These are phyloP conservation scores for Sipha maydis DNA, from an alignment of 2,888 invertebrate genomes.

Conservation along the genomic window DNA sequence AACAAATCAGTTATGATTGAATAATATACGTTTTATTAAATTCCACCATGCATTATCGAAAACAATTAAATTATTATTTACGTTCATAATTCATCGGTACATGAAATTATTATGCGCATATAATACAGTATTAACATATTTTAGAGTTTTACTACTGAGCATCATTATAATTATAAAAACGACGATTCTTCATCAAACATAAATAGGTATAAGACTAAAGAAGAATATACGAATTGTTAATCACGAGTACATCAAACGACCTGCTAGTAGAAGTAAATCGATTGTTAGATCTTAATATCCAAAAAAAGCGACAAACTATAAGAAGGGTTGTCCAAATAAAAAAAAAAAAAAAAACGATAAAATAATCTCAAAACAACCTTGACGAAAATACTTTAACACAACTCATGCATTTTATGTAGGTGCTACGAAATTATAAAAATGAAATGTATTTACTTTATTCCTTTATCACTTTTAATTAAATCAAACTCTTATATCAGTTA, in stretches of 20 bases:
- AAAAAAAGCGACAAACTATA: not conserved
- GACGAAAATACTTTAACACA: not conserved
- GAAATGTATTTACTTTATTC: not conserved
- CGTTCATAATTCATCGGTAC: not conserved
- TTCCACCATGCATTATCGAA: not conserved
- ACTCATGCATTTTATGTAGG: not conserved
- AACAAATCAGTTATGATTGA: not conserved
- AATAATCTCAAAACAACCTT: constrained; percentile 4
- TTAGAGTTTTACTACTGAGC: not conserved
- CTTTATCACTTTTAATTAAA: not conserved
- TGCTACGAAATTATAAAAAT: not conserved
- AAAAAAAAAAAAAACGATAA: constrained; percentile 23
- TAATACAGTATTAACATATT: not conserved
- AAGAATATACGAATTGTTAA: not conserved
- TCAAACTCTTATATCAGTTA: not conserved
- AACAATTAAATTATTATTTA: not conserved
- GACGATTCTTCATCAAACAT: not conserved
- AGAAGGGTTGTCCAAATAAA: not conserved
- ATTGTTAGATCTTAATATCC: not conserved
- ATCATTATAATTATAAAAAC: not conserved
- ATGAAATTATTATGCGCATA: not conserved
- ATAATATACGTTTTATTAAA: not conserved
- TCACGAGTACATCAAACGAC: not conserved
- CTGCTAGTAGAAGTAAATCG: not conserved
- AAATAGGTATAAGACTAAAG: not conserved